Conservation (phyloP, 2,113 vertebrate species). For the Sinosuthora webbiana region DNA sequence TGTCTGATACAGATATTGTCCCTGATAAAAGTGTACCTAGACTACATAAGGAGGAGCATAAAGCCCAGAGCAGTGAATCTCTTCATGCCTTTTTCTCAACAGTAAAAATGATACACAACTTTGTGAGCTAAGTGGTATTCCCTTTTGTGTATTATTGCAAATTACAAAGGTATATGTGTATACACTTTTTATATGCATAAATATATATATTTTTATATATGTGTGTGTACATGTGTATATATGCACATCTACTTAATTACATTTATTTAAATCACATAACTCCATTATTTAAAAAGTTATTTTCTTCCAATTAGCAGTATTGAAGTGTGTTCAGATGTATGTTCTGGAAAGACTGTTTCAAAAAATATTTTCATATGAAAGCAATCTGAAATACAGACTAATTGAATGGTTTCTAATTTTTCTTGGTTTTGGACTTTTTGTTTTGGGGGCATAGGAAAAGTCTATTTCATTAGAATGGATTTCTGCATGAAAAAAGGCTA, state of each 20-base stretch:
- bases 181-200: neutral
- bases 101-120: neutral
- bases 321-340: neutral
- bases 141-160: neutral
- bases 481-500: neutral
- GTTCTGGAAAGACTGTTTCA: neutral
- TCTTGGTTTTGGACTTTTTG: neutral
- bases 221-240: accelerated
- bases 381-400: neutral
- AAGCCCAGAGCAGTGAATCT: neutral
- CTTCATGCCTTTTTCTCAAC: neutral
- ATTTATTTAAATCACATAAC: neutral
- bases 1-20: neutral
- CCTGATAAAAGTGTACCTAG: neutral
- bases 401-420: neutral
- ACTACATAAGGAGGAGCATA: neutral
- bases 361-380: neutral
- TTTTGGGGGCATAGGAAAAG: neutral
- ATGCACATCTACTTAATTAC: neutral
- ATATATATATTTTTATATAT: neutral
- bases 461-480: neutral
- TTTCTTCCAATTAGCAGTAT: neutral
- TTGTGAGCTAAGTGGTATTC: neutral
- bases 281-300: neutral
- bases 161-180: neutral